phyloP scores from a whole-genome alignment of 2,797 vertebrate species.

The Oryzias sinensis region DNA sequence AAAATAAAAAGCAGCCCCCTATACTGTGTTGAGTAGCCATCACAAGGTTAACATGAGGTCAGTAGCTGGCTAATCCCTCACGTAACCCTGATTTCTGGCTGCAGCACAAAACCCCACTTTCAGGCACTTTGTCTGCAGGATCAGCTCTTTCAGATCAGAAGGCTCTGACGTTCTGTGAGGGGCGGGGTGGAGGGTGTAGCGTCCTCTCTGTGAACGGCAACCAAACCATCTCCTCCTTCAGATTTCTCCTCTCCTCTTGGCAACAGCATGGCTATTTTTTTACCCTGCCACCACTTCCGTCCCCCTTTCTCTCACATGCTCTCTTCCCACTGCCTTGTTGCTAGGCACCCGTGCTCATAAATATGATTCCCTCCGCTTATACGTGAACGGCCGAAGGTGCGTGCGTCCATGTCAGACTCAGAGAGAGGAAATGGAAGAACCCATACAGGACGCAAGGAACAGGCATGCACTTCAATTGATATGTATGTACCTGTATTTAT shows the following conservation, averaged over 20 bases:
- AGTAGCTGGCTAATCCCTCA: constrained; percentile 7
- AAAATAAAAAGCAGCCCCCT: not conserved
- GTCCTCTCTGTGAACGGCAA: constrained; percentile 48
- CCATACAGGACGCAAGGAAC: not conserved
- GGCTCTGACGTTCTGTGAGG: constrained; percentile 10
- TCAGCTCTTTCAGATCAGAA: constrained; percentile 23
- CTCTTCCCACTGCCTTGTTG: constrained; percentile 66
- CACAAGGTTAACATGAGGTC: constrained; percentile 19
- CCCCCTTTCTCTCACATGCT: constrained; percentile 42
- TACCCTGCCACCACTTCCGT: constrained; percentile 62
- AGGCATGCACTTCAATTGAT: not conserved
- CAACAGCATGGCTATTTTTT: constrained; percentile 74
- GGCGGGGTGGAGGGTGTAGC: constrained; percentile 24
- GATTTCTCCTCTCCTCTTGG: constrained; percentile 64
- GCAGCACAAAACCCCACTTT: not conserved
- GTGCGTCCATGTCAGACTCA: constrained; percentile 27
- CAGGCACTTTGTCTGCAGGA: constrained; percentile 15
- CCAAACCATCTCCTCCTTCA: constrained; percentile 55
- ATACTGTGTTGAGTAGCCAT: not conserved
- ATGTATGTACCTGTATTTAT: not conserved
- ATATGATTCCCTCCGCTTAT: constrained; percentile 53
- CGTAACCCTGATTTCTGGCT: constrained; percentile 13
- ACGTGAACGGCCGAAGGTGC: constrained; percentile 56
- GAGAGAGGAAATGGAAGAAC: constrained; percentile 20
- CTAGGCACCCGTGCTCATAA: constrained; percentile 74